A percentile compares a stretch with the other conserved stretches of the same genome.
These are phyloP conservation scores for Rhinichthys klamathensis DNA, from an alignment of 2,113 vertebrate genomes.

Conservation along the genomic window DNA sequence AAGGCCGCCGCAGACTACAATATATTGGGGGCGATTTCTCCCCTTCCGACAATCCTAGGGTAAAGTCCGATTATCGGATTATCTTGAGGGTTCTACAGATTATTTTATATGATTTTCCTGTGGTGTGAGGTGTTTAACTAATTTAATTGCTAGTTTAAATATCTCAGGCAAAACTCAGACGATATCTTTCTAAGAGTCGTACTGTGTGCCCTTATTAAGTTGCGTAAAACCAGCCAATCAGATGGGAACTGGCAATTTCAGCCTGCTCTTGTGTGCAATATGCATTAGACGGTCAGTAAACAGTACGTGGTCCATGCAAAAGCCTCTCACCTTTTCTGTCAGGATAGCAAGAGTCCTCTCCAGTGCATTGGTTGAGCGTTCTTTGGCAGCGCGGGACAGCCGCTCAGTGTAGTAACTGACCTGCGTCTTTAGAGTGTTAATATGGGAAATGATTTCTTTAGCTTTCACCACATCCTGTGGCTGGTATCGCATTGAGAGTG, in stretches of 20 bases:
- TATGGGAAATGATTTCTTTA: constrained; percentile 96
- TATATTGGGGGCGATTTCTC: background rate
- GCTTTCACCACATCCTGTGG: constrained; percentile 92
- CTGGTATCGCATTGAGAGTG: constrained; percentile 87
- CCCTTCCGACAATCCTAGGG: background rate
- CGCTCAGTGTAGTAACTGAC: constrained; percentile 97
- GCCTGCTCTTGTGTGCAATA: background rate
- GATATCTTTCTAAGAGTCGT: background rate
- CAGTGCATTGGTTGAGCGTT: constrained; percentile 90
- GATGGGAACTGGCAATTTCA: background rate
- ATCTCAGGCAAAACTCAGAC: background rate
- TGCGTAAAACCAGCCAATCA: background rate
- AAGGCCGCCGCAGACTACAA: background rate
- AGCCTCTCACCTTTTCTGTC: constrained; percentile 87
- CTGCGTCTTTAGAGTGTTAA: constrained; percentile 97
- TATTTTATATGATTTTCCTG: background rate
- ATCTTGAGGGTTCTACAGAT: background rate
- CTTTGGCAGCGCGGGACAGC: constrained; percentile 93
- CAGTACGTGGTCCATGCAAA: background rate
- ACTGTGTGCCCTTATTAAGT: background rate
- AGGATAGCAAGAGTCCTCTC: constrained; percentile 95
- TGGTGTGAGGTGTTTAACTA: background rate
- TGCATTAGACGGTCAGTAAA: background rate
- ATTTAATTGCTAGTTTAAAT: background rate
- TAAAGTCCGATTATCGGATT: background rate